phyloP scores from a whole-genome alignment of 2,113 vertebrate species.

The Zosterops japonicus region DNA sequence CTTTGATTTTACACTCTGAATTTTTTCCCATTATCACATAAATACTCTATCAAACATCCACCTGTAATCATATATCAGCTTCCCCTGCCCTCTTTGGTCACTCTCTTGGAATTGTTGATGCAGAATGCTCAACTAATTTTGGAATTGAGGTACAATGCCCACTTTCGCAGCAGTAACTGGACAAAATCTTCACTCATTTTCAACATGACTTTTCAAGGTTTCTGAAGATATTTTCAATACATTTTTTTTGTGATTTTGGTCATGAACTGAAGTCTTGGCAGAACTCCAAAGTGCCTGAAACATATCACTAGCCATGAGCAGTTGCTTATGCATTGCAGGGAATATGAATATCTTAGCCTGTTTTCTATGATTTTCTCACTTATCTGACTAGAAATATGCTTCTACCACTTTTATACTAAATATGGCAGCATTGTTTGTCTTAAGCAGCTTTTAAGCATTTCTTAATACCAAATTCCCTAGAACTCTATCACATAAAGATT shows the following conservation, averaged over 20 bases:
- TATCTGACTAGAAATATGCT: background rate
- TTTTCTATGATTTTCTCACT: background rate
- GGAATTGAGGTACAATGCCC: background rate
- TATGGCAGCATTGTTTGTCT: background rate
- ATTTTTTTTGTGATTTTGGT: background rate
- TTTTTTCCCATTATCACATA: background rate
- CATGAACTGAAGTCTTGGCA: background rate
- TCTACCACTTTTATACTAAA: background rate
- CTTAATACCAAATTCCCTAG: background rate
- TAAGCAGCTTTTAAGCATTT: background rate
- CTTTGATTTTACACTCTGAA: background rate
- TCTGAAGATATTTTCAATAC: background rate
- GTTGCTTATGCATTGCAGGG: background rate
- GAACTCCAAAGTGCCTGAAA: background rate
- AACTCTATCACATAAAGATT: background rate
- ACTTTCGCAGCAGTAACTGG: background rate
- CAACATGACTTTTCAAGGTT: background rate
- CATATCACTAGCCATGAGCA: background rate
- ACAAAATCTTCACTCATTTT: background rate
- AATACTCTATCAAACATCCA: background rate
- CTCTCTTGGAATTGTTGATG: background rate
- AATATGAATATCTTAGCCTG: background rate
- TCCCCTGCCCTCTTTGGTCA: fast-evolving
- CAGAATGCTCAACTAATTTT: background rate
- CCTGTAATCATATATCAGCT: background rate